Base-by-base conservation (phyloP, 1,140 invertebrate genomes). In the Pararge aegeria region DNA sequence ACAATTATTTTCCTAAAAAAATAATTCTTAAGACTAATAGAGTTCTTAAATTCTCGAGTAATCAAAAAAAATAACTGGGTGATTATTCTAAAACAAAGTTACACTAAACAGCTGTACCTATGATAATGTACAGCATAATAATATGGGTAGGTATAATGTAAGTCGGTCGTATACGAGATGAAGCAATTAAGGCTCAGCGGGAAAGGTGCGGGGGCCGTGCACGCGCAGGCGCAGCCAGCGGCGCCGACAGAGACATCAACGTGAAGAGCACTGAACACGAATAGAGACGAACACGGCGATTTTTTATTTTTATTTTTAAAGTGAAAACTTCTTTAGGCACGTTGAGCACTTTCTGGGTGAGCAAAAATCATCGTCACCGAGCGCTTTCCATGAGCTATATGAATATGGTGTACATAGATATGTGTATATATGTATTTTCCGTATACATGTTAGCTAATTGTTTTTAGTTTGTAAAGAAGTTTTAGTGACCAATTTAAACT, bases 161-260 rank as follows among this genome's bases (percentile, higher is more conserved):
- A 74, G 71, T 80, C 74, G 72, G 70, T 70, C 70, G 72, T 76
- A 80, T 78, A 68, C 75, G 72, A 87, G 83, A 87, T 89, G 84
- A 89, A 87, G 84, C 81, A 87, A 89, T 89, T 89, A 89, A 85
- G 82, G 73, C 77, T 50, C 80, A 80, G 83, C 75, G 74, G 80
- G 73, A 49, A 63, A 49, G 65, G 55, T 44, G 75, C 65, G 68
- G 68, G 58, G 64, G 10, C 73, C 48, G 77, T 73, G 81, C 84
- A 80, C 81, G 80, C 80, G 80, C 27, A 27, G 27, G 7, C 78
- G 75, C 80, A 76, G 34, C 74, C 68, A 72, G 60, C 77, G 82
- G 75, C 77, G 78, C 75, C 81, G 76, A 87, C 86, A 84, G 78
- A 87, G 84, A 80, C 82, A 89, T 87, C 83, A 87, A 83, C 61